phyloP scores from a whole-genome alignment of 2,113 vertebrate species.

The Nanger granti region DNA sequence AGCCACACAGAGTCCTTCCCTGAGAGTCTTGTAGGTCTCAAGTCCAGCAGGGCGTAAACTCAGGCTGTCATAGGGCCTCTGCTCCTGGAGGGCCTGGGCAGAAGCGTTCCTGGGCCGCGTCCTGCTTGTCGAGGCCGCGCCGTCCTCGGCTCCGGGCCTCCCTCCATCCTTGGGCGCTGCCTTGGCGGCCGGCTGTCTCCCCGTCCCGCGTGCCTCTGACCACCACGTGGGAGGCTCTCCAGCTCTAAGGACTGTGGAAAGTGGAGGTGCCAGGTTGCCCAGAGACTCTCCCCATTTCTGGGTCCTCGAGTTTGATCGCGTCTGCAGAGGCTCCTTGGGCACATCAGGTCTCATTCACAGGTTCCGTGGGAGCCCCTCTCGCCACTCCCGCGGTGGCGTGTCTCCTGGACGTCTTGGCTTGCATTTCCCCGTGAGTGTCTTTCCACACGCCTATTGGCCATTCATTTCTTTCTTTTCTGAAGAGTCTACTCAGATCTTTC shows the following conservation, averaged over 20 bases:
- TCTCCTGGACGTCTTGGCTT: background rate
- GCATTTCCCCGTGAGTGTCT: background rate
- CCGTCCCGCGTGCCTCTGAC: background rate
- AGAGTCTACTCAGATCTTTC: background rate
- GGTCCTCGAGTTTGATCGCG: background rate
- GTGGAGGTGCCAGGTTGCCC: background rate
- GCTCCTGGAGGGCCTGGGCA: background rate
- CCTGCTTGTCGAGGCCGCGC: background rate
- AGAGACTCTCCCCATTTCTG: background rate
- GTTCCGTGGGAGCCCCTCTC: background rate
- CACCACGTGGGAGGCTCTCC: background rate
- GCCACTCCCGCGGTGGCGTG: too few relatives aligned
- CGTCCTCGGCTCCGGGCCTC: background rate
- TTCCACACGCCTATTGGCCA: background rate
- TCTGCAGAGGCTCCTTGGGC: background rate
- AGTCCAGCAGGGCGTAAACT: too few relatives aligned
- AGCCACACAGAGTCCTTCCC: background rate
- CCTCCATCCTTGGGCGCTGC: background rate
- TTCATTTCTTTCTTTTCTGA: background rate
- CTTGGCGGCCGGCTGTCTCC: accelerated
- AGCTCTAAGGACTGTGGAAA: background rate
- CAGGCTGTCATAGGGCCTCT: background rate
- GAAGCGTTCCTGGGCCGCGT: too few relatives aligned
- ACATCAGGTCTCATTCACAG: too few relatives aligned
- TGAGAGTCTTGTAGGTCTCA: background rate